These are phyloP conservation scores for Mastomys natalensis DNA, from an alignment of 2,113 vertebrate genomes.

Conservation along the genomic window DNA sequence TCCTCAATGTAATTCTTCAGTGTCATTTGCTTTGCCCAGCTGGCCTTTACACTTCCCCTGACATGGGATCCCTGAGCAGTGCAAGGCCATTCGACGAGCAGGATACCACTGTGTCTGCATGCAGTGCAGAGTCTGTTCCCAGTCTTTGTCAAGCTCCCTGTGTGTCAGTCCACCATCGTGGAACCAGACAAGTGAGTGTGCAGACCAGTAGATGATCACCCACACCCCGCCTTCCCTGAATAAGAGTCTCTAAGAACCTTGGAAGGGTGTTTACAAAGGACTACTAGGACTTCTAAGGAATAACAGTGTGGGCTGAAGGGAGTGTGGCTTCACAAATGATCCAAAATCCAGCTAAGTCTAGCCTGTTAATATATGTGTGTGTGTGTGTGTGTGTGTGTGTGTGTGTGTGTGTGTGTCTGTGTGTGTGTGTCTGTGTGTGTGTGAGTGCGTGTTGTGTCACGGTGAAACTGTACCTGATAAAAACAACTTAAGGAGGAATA, in stretches of 20 bases:
- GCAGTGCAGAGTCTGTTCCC: neutral
- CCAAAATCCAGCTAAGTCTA: neutral
- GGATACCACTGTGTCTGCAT: fast-evolving
- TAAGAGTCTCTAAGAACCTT: neutral
- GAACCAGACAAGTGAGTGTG: neutral
- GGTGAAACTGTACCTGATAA: no score
- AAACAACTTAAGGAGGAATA: neutral
- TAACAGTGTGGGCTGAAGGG: neutral
- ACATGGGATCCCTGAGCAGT: neutral
- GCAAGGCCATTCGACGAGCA: fast-evolving
- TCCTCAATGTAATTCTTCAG: neutral
- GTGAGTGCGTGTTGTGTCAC: neutral
- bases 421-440: neutral
- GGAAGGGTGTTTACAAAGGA: neutral
- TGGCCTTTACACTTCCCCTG: neutral
- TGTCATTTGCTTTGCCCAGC: neutral
- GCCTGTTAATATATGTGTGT: neutral
- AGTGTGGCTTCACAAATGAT: neutral
- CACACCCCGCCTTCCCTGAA: neutral
- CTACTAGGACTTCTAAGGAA: fast-evolving
- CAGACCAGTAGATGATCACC: neutral
- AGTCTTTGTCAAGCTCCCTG: neutral
- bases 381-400: neutral
- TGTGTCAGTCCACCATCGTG: neutral
- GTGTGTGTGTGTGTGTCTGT: neutral